A percentile compares a stretch with the other conserved stretches of the same genome.
These are phyloP conservation scores for Scyliorhinus canicula DNA, from an alignment of 2,797 vertebrate genomes.

Conservation along the genomic window DNA sequence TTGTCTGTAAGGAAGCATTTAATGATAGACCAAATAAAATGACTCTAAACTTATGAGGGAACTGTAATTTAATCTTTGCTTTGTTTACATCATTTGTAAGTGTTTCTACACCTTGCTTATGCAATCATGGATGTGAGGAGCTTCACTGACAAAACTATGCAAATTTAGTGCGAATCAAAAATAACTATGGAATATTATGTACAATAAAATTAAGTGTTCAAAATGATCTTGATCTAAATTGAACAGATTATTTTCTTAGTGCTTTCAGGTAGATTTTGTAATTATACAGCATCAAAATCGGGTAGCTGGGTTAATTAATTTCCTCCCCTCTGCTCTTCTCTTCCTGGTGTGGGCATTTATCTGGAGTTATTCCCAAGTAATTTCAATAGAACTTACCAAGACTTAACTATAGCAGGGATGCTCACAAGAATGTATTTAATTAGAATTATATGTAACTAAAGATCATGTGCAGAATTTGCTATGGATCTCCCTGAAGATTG, in stretches of 20 bases:
- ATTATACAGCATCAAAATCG: neutral
- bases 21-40: conserved; percentile 21
- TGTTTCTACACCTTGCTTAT: conserved; percentile 21
- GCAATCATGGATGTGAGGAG: neutral
- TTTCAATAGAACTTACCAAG: neutral
- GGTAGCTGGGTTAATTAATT: neutral
- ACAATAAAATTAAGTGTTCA: neutral
- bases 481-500: neutral
- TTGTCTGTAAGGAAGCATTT: neutral
- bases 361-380: neutral
- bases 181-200: neutral
- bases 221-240: neutral
- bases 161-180: neutral
- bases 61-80: conserved; percentile 18
- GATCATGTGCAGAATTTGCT: conserved; percentile 13
- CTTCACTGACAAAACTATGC: conserved; percentile 37
- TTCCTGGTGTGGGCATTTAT: neutral
- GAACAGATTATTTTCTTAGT: conserved; percentile 18
- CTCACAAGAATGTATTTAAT: conserved; percentile 26
- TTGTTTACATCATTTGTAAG: neutral
- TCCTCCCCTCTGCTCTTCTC: neutral
- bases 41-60: conserved; percentile 13
- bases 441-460: conserved; percentile 22
- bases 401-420: neutral
- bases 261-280: neutral